These are phyloP conservation scores for Prosapia bicincta DNA, from an alignment of 2,888 invertebrate species.

Conservation along the genomic window DNA sequence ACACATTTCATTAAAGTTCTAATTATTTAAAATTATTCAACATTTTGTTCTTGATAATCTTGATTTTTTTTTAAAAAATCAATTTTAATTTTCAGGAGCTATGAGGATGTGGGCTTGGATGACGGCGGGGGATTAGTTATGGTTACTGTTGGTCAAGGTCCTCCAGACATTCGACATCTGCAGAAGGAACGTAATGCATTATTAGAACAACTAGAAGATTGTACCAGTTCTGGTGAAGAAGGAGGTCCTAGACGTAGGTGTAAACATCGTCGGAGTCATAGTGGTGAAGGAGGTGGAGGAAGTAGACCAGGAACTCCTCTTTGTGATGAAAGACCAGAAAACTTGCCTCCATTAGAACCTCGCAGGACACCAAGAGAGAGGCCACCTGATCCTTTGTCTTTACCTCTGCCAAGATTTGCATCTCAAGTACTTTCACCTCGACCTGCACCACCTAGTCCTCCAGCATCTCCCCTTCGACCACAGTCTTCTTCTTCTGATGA, in stretches of 20 bases:
- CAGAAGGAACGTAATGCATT: constrained; percentile 65
- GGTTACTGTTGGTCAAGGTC: constrained; percentile 39
- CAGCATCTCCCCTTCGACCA: constrained; percentile 58
- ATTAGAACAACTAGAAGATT: constrained; percentile 59
- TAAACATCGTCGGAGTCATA: constrained; percentile 52
- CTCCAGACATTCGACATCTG: constrained; percentile 61
- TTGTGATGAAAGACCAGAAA: constrained; percentile 77
- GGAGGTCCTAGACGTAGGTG: constrained; percentile 44
- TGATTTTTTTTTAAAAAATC: too few species aligned
- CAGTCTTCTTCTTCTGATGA: constrained; percentile 74
- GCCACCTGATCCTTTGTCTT: constrained; percentile 67
- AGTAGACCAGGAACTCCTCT: constrained; percentile 83
- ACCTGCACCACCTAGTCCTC: constrained; percentile 54
- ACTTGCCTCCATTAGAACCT: constrained; percentile 68
- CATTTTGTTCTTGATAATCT: too few species aligned
- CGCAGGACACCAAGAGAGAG: constrained; percentile 62
- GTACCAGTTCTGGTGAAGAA: constrained; percentile 39
- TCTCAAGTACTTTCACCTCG: constrained; percentile 58
- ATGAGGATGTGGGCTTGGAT: constrained; percentile 37
- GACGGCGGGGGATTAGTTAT: constrained; percentile 32
- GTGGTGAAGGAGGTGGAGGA: constrained; percentile 57
- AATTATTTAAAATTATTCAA: too few species aligned
- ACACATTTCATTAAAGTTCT: too few species aligned
- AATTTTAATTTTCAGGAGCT: constrained; percentile 34
- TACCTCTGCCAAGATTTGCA: constrained; percentile 88